Evolutionary conservation across 1,140 invertebrate genomes (phyloP).

Genomic region (Batillaria attramentaria): DNA sequence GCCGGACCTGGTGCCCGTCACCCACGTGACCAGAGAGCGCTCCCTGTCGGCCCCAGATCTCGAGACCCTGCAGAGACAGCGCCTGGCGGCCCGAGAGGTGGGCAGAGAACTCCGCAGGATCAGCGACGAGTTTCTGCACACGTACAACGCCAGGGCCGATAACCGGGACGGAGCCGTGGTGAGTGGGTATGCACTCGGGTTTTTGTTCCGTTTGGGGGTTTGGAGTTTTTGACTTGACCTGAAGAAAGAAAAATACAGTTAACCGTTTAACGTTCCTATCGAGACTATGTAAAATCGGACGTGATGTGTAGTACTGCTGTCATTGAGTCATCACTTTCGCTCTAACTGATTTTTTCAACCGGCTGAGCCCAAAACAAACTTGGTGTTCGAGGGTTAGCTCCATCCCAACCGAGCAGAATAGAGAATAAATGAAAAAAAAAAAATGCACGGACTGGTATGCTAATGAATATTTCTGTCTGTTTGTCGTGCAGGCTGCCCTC

Average conservation of each 20-base stretch:
- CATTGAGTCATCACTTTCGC: neutral
- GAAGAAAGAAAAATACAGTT: too few relatives aligned
- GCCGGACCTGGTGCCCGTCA: conserved; percentile 47
- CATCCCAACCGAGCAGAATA: neutral
- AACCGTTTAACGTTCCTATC: neutral
- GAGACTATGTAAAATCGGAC: neutral
- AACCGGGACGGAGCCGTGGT: conserved; percentile 13
- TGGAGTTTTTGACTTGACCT: too few relatives aligned
- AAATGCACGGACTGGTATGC: neutral
- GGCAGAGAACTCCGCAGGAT: conserved; percentile 33
- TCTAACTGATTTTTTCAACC: neutral
- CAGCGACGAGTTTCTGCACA: conserved; percentile 34
- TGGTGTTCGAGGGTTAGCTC: neutral
- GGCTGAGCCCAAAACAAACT: neutral
- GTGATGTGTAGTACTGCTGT: neutral
- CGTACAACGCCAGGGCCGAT: conserved; percentile 6
- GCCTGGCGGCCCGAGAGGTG: conserved; percentile 27
- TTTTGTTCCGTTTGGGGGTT: neutral
- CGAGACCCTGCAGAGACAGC: conserved; percentile 40
- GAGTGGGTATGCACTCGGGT: conserved; percentile 13
- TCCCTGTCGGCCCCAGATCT: conserved; percentile 52
- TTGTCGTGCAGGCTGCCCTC: conserved; percentile 20
- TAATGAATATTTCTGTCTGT: neutral
- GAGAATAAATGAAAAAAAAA: neutral
- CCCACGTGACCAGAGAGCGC: conserved; percentile 35